Evolutionary conservation across 2,888 invertebrate genomes (phyloP), one percentile per base, ranked within the genome.

Genomic region (Ennomos erosarius): DNA sequence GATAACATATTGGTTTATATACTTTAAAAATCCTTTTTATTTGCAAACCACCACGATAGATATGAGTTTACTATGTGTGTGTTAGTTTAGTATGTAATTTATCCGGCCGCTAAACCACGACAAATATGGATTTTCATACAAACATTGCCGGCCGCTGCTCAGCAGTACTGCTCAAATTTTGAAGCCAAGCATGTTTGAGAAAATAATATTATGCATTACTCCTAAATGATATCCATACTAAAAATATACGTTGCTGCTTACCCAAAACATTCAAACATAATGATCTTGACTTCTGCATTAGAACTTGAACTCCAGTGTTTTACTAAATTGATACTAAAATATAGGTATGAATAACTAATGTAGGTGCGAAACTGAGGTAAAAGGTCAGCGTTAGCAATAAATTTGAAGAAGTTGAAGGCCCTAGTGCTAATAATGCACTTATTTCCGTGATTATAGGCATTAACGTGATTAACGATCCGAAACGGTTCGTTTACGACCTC

Each of bases 391-490:
- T 54, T 45, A 42, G 44, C 45, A 54, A 42, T 43, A 58, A 40
- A 54, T 46, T 55, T 50, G 40, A 46, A 55, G 42, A 55, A 48
- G 35, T 54, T 53, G 61, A 57, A 61, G 61, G 61, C 38, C 43
- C 46, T 44, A 47, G 10, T 16, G 34, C 55, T 51, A 43, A 38
- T 55, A n/a, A 44, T 46, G 49, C 43, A 56, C 34, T 53, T 37
- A 50, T 61, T 61, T 61, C 61, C 61, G 61, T 43, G 26, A 47
- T 34, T 55, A 48, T 11, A 26, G 26, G 6, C 26, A 26, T 26
- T 26, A 47, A 43, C 43, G 38, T 38, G 34, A 57, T 54, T 61
- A 50, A 56, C 16, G 16, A 53, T 53, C 49, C 45, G 37, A 53
- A 52, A 61, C 26, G 59, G 34, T 36, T 36, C 47, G n/a, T 48